phyloP scores from a whole-genome alignment of 2,797 vertebrate species.

The Cuniculus paca region DNA sequence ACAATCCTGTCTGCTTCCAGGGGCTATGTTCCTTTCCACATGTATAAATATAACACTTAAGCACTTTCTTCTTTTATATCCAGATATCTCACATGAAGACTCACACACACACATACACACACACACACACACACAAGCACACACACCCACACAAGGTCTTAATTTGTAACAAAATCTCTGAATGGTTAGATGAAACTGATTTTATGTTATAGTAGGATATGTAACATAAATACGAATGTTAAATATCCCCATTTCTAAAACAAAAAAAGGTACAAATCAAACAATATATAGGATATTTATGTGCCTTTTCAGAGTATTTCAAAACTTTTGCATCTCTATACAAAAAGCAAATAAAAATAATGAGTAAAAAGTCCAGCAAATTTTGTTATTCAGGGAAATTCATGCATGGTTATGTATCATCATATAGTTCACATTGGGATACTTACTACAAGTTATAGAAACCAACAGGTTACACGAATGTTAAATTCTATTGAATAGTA shows the following conservation, averaged over 20 bases:
- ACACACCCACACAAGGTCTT: neutral
- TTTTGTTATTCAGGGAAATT: neutral
- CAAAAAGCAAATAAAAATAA: neutral
- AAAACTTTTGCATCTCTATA: neutral
- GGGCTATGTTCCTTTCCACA: accelerated
- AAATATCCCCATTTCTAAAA: neutral
- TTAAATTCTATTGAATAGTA: neutral
- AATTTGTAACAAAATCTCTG: neutral
- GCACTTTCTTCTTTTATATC: neutral
- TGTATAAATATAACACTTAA: neutral
- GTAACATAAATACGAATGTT: neutral
- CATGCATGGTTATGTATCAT: neutral
- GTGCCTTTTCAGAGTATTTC: neutral
- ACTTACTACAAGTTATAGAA: neutral
- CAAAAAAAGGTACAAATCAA: neutral
- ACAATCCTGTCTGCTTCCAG: neutral
- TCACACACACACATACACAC: neutral
- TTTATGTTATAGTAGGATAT: neutral
- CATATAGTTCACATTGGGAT: neutral
- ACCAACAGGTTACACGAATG: neutral
- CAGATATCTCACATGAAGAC: accelerated
- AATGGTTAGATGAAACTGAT: neutral
- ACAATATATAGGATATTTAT: neutral
- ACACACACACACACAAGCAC: neutral
- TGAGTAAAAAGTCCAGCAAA: neutral